Evolutionary conservation across 2,797 vertebrate genomes (phyloP).

Genomic region (Silurus lanzhouensis): DNA sequence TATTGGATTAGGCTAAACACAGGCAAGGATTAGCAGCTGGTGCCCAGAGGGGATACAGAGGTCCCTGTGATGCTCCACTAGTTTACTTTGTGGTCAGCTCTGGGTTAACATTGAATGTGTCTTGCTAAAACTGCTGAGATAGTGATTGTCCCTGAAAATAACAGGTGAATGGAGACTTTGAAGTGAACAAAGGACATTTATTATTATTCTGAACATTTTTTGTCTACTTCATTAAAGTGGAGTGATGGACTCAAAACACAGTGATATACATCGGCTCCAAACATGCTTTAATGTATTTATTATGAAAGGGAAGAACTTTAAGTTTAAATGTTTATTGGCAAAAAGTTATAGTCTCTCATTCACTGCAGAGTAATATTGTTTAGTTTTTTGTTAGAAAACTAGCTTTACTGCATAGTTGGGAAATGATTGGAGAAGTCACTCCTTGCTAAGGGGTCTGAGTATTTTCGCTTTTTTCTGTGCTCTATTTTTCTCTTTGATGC

Average conservation of each 20-base stretch:
- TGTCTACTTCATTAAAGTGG: slow-evolving; percentile 9
- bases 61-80: slow-evolving; percentile 49
- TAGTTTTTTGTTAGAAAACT: not conserved
- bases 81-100: slow-evolving; percentile 52
- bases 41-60: slow-evolving; percentile 59
- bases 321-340: slow-evolving; percentile 16
- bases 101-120: slow-evolving; percentile 45
- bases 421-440: slow-evolving; percentile 21
- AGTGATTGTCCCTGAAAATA: slow-evolving; percentile 53
- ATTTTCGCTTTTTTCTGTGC: slow-evolving; percentile 10
- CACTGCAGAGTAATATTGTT: not conserved
- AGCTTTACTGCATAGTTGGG: slow-evolving; percentile 15
- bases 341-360: slow-evolving; percentile 2
- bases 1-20: slow-evolving; percentile 79
- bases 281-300: slow-evolving; percentile 39
- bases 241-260: slow-evolving; percentile 17
- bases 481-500: slow-evolving; percentile 38
- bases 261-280: slow-evolving; percentile 53
- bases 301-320: slow-evolving; percentile 7
- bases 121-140: slow-evolving; percentile 51
- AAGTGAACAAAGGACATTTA: slow-evolving; percentile 56
- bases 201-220: slow-evolving; percentile 52
- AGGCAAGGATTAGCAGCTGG: slow-evolving; percentile 70
- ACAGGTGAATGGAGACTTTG: slow-evolving; percentile 54
- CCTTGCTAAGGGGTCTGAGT: slow-evolving; percentile 4